Conservation (phyloP, 2,113 vertebrate genomes). For the Cricetomys ansorgei region DNA sequence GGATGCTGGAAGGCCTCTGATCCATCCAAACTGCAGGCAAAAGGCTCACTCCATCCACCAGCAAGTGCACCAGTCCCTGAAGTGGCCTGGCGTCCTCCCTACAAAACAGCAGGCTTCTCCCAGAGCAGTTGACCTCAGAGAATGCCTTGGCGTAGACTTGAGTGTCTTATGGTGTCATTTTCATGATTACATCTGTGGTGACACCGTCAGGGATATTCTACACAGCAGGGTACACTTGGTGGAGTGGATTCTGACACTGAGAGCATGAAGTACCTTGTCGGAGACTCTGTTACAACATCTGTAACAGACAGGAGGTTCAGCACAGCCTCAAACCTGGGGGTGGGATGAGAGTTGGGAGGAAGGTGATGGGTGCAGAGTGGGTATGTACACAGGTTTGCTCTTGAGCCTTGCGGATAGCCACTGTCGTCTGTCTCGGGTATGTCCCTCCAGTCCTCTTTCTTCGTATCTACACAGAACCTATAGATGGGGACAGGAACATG, state of each 20-base stretch:
- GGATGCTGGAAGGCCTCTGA: background rate
- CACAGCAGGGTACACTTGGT: too few relatives aligned
- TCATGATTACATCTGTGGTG: background rate
- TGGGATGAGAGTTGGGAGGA: background rate
- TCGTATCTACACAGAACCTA: background rate
- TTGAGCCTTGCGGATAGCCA: too few relatives aligned
- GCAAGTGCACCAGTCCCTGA: background rate
- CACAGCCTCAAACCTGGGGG: background rate
- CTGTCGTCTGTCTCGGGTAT: accelerated
- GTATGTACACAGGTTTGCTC: background rate
- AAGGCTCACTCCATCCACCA: too few relatives aligned
- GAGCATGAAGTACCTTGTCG: background rate
- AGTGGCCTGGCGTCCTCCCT: background rate
- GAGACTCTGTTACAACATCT: background rate
- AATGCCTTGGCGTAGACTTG: background rate
- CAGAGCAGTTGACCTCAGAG: background rate
- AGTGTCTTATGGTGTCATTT: too few relatives aligned
- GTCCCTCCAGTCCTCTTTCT: background rate
- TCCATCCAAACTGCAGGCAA: background rate
- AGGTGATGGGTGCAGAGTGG: too few relatives aligned
- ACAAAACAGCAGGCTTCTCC: background rate
- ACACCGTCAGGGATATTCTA: background rate
- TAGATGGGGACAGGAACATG: background rate
- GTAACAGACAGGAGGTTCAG: background rate
- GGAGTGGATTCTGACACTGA: background rate